These are phyloP conservation scores for Scomber colias DNA, from an alignment of 2,113 vertebrate genomes.

Conservation along the genomic window DNA sequence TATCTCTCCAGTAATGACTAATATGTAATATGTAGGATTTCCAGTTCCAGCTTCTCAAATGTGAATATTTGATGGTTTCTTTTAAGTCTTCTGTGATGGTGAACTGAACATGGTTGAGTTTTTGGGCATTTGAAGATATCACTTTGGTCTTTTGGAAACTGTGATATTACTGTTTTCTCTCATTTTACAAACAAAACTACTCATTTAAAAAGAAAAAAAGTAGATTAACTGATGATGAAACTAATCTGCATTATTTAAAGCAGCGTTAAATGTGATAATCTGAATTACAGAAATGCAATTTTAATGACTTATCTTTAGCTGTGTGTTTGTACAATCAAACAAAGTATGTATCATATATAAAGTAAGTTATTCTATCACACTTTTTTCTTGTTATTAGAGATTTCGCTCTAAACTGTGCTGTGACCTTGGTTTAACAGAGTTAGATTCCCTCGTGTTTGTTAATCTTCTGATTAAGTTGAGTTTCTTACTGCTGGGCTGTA, in stretches of 20 bases:
- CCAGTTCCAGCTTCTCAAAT: no score
- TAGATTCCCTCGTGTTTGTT: neutral
- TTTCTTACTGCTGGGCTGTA: slow-evolving; percentile 45
- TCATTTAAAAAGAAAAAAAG: no score
- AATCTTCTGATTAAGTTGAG: neutral
- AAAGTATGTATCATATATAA: slow-evolving; percentile 2
- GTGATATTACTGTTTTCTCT: no score
- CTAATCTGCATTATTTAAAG: neutral
- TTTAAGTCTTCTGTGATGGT: no score
- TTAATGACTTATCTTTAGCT: neutral
- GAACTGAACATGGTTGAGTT: no score
- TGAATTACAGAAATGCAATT: neutral
- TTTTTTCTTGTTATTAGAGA: neutral
- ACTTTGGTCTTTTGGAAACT: no score
- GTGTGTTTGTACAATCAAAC: neutral
- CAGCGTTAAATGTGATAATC: neutral
- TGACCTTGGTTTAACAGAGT: slow-evolving; percentile 33
- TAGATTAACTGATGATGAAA: no score
- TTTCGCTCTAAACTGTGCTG: neutral
- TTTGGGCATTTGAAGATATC: no score
- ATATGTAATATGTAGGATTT: no score
- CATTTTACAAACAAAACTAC: no score
- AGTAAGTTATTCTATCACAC: neutral
- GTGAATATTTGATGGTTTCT: no score
- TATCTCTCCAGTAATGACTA: neutral